These are phyloP conservation scores for Drosophila orena DNA, from an alignment of 1,140 invertebrate genomes.

Conservation along the genomic window DNA sequence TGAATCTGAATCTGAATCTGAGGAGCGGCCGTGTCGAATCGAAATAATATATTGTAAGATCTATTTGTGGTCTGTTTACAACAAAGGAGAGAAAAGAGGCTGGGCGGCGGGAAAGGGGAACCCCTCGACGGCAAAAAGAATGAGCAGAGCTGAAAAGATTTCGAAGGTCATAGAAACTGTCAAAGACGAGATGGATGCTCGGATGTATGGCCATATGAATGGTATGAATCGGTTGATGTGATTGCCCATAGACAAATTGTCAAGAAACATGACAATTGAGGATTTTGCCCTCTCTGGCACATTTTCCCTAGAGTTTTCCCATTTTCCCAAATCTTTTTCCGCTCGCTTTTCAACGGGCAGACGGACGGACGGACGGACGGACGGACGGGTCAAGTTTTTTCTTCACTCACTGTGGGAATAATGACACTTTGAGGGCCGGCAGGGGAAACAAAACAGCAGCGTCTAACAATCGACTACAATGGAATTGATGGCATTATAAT, in stretches of 20 bases:
- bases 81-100: slow-evolving; percentile 12
- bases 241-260: slow-evolving; percentile 71
- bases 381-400: slow-evolving; percentile 44
- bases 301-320: slow-evolving; percentile 13
- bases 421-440: slow-evolving; percentile 45
- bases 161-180: slow-evolving; percentile 63
- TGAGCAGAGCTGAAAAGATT: slow-evolving; percentile 38
- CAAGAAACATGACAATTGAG: slow-evolving; percentile 46
- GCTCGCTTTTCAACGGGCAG: slow-evolving; percentile 18
- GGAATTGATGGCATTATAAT: slow-evolving; percentile 53
- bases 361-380: no score
- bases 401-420: slow-evolving; percentile 43
- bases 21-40: slow-evolving; percentile 52
- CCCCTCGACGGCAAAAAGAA: slow-evolving; percentile 20
- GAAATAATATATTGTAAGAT: slow-evolving; percentile 58
- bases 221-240: slow-evolving; percentile 51
- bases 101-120: slow-evolving; percentile 14
- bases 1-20: not conserved
- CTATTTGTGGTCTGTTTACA: slow-evolving; percentile 60
- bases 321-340: not conserved
- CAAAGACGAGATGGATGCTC: slow-evolving; percentile 46
- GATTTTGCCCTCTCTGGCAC: slow-evolving; percentile 43
- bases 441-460: slow-evolving; percentile 47
- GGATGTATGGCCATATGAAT: slow-evolving; percentile 39
- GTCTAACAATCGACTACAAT: slow-evolving; percentile 44